Evolutionary conservation across 1,140 invertebrate genomes (phyloP).

Genomic region (Drosophila micromelanica): DNA sequence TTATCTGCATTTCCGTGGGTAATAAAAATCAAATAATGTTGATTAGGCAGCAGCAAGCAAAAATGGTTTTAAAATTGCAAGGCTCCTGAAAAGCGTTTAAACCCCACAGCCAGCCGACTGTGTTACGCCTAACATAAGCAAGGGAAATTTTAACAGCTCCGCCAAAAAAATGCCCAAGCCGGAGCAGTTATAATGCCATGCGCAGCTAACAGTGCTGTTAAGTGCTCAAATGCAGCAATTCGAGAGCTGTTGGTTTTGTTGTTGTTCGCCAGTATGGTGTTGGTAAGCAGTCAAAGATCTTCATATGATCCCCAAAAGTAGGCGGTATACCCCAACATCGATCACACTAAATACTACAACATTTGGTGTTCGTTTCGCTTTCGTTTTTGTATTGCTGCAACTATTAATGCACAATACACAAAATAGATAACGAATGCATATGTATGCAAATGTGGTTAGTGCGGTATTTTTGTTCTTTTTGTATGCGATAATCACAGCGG

Average conservation of each 20-base stretch:
- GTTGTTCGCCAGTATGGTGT: neutral
- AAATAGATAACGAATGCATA: conserved; percentile 5
- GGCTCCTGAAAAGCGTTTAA: conserved; percentile 20
- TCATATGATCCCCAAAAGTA: neutral
- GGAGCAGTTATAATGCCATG: neutral
- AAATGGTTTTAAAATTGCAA: conserved; percentile 27
- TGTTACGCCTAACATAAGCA: conserved; percentile 32
- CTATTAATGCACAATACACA: neutral
- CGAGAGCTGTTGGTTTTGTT: neutral
- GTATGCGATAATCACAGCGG: neutral
- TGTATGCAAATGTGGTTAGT: neutral
- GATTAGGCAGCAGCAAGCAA: conserved; percentile 29
- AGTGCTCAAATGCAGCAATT: neutral
- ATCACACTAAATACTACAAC: neutral
- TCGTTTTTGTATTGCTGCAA: too few species aligned
- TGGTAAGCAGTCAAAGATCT: neutral
- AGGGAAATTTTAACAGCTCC: conserved; percentile 70
- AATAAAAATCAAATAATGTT: conserved; percentile 50
- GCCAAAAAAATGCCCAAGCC: conserved; percentile 13
- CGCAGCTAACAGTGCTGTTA: conserved; percentile 25
- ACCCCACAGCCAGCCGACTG: conserved; percentile 13
- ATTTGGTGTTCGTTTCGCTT: too few species aligned
- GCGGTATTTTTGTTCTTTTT: conserved; percentile 3
- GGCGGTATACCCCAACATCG: too few species aligned
- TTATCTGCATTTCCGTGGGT: conserved; percentile 44